phyloP scores from a whole-genome alignment of 2,888 invertebrate genomes.

The Tholera decimalis region DNA sequence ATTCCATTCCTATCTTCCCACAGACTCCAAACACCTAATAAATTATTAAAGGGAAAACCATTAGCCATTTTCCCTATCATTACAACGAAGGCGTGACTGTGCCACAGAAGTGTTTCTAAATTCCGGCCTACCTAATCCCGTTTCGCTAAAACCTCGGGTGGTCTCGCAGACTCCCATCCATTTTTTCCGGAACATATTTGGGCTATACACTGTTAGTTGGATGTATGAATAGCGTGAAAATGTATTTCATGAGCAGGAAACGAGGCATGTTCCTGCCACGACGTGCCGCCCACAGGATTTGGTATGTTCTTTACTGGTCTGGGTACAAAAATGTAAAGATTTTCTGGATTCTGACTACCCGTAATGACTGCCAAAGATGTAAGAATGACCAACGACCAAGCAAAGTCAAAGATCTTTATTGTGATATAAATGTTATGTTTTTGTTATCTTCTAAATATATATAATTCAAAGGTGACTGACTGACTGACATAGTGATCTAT shows the following conservation, averaged over 20 bases:
- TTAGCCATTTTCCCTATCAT: slow-evolving; percentile 23
- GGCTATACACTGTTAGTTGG: slow-evolving; percentile 52
- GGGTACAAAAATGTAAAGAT: neutral
- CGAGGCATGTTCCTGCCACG: slow-evolving; percentile 78
- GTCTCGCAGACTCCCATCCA: slow-evolving; percentile 40
- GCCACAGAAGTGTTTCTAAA: slow-evolving; percentile 43
- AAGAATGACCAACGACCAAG: no score
- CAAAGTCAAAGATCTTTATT: no score
- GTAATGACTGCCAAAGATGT: no score
- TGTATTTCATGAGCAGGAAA: slow-evolving; percentile 82
- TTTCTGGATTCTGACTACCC: no score
- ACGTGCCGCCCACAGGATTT: slow-evolving; percentile 75
- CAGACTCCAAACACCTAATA: neutral
- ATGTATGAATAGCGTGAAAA: slow-evolving; percentile 73
- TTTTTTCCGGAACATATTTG: slow-evolving; percentile 57
- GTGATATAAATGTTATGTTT: no score
- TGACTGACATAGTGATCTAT: no score
- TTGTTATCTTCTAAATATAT: no score
- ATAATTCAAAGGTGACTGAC: no score
- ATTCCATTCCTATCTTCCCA: no score
- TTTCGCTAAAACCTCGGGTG: slow-evolving; percentile 32
- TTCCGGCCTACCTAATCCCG: slow-evolving; percentile 37
- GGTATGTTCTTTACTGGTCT: slow-evolving; percentile 69
- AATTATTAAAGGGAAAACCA: slow-evolving; percentile 6
- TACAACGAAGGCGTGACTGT: slow-evolving; percentile 19